Base-by-base conservation (phyloP, 2,113 vertebrate genomes). In the Microcebus jonahi region DNA sequence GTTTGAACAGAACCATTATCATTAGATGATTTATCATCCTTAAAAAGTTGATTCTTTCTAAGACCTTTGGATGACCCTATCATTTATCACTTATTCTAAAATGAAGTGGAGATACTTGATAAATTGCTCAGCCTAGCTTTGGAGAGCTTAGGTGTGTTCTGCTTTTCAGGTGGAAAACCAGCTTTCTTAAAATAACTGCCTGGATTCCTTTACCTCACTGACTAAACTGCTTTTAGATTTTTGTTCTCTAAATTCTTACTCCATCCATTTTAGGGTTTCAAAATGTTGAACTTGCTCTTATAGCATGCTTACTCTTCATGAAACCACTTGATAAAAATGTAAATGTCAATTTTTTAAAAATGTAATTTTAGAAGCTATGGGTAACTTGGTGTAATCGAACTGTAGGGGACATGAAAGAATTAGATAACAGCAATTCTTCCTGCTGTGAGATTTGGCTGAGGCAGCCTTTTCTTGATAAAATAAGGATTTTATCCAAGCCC, bases 41-140 rank as follows among this genome's bases (percentile, higher is more conserved):
- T 81, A 95, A 95, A 93, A 96, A 77, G 45, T 67, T 18, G 25
- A 84, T 70, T 96, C 25, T 96, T 96, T 8, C 25, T 17, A 87
- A 92, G 96, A 77, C 76, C 88, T 96, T 77, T 80, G 48, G 50
- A 77, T 90, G 84, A 80, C 42, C 27, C 27, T 88, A 68, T 55
- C 82, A 97, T 97, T 97, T 97, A 88, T 96, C 90, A 97, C 67
- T 85, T 92, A 91, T 42, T 94, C 70, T 70, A 93, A 96, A 93
- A 85, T 73, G 45, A 96, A 94, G 39, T 71, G 63, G 90, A 87
- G 27, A 80, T 82, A 65, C 48, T 86, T 88, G 82, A 95, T 92
- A 92, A 95, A 94, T 85, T 79, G 80, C 76, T 94, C 61, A 55
- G 67, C 75, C 21, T 91, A 87, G 67, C 53, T 95, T 88, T 75